Conservation (phyloP, 1,140 invertebrate genomes). For the Zophobas morio region DNA sequence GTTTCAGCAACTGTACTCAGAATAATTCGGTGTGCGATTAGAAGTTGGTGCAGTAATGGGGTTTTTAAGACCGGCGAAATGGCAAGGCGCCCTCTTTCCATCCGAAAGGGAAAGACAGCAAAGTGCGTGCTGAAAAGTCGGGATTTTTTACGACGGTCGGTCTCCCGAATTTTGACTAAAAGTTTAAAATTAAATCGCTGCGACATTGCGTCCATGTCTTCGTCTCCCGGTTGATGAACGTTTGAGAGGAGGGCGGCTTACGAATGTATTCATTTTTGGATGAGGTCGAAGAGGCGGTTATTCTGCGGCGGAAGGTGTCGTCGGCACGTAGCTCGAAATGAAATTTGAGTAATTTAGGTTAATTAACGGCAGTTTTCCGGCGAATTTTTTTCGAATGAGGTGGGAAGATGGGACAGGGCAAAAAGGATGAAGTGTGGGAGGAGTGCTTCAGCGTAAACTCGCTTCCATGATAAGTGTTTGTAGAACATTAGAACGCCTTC, state of each 20-base stretch:
- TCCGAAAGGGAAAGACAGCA: not conserved
- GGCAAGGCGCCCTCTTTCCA: too few relatives aligned
- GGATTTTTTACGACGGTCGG: conserved; percentile 6
- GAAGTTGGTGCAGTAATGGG: conserved; percentile 25
- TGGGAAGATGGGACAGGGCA: too few relatives aligned
- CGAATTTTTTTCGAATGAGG: too few relatives aligned
- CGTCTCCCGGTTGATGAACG: not conserved
- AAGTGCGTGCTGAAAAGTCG: not conserved
- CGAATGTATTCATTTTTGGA: not conserved
- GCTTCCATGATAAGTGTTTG: too few relatives aligned
- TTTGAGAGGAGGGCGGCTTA: not conserved
- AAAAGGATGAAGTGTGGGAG: too few relatives aligned
- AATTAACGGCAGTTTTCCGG: too few relatives aligned
- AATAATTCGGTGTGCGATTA: conserved; percentile 27
- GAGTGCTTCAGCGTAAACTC: too few relatives aligned
- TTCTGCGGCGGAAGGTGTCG: too few relatives aligned
- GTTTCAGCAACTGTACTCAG: conserved; percentile 30
- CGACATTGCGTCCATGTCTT: not conserved
- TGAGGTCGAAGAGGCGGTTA: too few relatives aligned
- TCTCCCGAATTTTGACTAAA: not conserved
- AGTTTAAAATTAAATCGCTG: conserved; percentile 25
- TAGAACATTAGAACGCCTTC: too few relatives aligned
- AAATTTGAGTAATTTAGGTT: too few relatives aligned
- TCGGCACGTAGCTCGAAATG: too few relatives aligned
- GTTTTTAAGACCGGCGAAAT: conserved; percentile 16